These are phyloP conservation scores for Eupeodes latifasciatus DNA, from an alignment of 2,888 invertebrate genomes.

Conservation along the genomic window DNA sequence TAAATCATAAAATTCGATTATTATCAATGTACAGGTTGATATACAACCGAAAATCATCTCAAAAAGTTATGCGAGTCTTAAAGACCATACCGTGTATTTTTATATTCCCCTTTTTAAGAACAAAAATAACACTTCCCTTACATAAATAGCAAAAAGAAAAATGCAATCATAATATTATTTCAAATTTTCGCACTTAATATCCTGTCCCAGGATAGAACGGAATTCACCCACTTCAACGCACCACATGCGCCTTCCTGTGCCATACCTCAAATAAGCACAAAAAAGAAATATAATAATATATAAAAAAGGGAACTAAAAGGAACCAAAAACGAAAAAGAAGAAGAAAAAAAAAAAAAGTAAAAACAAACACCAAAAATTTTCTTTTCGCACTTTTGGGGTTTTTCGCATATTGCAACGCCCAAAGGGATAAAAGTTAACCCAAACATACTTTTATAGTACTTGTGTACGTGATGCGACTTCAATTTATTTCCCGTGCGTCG, in stretches of 20 bases:
- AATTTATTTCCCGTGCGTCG: slow-evolving; percentile 51
- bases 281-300: slow-evolving; percentile 31
- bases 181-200: slow-evolving; percentile 73
- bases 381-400: slow-evolving; percentile 69
- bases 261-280: slow-evolving; percentile 65
- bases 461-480: slow-evolving; percentile 73
- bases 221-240: slow-evolving; percentile 46
- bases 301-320: slow-evolving; percentile 37
- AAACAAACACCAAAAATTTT: slow-evolving; percentile 31
- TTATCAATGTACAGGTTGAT: neutral
- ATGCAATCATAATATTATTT: slow-evolving; percentile 75
- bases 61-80: neutral
- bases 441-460: slow-evolving; percentile 1
- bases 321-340: neutral
- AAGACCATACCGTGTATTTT: neutral
- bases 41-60: no score
- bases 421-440: slow-evolving; percentile 61
- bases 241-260: slow-evolving; percentile 63
- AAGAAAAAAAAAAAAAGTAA: slow-evolving; percentile 9
- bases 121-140: slow-evolving; percentile 10
- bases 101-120: neutral
- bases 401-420: slow-evolving; percentile 60
- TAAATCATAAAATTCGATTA: slow-evolving; percentile 4
- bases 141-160: slow-evolving; percentile 18
- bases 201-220: slow-evolving; percentile 56